Evolutionary conservation across 2,797 vertebrate genomes (phyloP).

Genomic region (Neomorphus geoffroyi): DNA sequence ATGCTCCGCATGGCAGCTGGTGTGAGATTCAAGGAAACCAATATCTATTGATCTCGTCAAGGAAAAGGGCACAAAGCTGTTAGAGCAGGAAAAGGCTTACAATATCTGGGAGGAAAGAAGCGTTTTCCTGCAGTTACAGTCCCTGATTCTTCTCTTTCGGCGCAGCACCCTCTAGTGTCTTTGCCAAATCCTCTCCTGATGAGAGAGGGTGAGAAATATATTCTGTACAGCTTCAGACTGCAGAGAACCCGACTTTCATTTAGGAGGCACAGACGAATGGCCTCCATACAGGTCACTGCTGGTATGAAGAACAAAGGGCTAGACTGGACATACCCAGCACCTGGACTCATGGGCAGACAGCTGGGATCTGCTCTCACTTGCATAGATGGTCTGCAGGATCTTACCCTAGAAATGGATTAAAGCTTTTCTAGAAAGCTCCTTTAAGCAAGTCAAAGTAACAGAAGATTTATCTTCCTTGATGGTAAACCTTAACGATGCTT

Average conservation of each 20-base stretch:
- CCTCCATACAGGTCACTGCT: accelerated
- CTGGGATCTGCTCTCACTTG: not conserved
- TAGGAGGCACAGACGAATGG: accelerated
- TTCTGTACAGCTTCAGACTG: not conserved
- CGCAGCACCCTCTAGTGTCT: slow-evolving; percentile 1
- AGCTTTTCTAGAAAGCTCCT: not conserved
- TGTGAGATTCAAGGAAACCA: not conserved
- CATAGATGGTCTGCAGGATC: not conserved
- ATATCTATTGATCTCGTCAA: not conserved
- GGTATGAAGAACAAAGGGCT: not conserved
- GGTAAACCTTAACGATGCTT: not conserved
- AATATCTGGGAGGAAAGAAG: accelerated
- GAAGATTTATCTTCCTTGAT: not conserved
- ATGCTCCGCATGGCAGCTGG: not conserved
- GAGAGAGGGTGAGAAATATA: not conserved
- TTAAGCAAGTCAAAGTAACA: not conserved
- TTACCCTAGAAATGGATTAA: not conserved
- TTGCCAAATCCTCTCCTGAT: not conserved
- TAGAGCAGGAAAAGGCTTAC: not conserved
- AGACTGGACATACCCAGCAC: accelerated
- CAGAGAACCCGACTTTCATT: not conserved
- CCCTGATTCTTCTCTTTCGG: not conserved
- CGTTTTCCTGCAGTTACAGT: not conserved
- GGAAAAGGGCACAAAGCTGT: not conserved
- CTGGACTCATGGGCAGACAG: not conserved